phyloP scores from a whole-genome alignment of 2,888 invertebrate species.

The Xestobium rufovillosum region DNA sequence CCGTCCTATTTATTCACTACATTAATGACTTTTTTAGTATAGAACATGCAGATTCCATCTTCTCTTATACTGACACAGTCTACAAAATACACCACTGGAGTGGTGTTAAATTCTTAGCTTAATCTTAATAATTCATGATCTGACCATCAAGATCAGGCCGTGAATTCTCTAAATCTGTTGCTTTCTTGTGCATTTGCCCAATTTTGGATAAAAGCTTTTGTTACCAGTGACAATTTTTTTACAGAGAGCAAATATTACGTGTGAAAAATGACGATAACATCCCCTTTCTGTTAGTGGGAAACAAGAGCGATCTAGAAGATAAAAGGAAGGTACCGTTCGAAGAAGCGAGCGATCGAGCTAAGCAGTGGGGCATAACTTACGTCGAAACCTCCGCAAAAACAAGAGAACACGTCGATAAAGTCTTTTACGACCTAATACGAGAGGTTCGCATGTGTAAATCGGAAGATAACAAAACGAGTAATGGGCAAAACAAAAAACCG shows the following conservation, averaged over 20 bases:
- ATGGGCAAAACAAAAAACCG: constrained; percentile 82
- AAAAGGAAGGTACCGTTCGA: constrained; percentile 85
- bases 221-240: constrained; percentile 32
- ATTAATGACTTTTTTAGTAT: no score
- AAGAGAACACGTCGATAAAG: constrained; percentile 96
- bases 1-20: no score
- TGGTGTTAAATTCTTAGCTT: no score
- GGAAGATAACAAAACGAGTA: constrained; percentile 85
- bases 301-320: constrained; percentile 95
- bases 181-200: no score
- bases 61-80: no score
- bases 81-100: no score
- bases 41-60: no score
- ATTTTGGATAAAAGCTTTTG: no score
- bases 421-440: constrained; percentile 99
- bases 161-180: no score
- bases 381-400: constrained; percentile 99
- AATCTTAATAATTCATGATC: no score
- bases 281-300: constrained; percentile 96
- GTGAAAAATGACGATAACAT: constrained; percentile 99
- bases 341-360: constrained; percentile 82
- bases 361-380: constrained; percentile 95
- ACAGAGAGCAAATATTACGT: constrained; percentile 93
- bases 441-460: constrained; percentile 96
- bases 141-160: no score